These are phyloP conservation scores for Lacanobia wlatinum DNA, from an alignment of 2,888 invertebrate genomes.

Conservation along the genomic window DNA sequence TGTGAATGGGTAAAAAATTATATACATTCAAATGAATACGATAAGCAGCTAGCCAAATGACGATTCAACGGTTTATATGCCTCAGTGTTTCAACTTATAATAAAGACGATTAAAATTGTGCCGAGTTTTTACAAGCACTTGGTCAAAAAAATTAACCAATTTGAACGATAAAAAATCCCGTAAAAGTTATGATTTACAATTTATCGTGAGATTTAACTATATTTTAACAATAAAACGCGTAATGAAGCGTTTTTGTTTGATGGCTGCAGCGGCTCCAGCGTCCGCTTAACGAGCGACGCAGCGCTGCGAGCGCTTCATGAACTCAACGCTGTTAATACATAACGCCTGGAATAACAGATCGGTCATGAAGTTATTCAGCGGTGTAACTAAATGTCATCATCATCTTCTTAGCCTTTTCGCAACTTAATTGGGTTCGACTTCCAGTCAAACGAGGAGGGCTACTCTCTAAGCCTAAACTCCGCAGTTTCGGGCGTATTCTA, in stretches of 20 bases:
- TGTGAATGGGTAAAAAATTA: neutral
- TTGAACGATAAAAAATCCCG: slow-evolving; percentile 26
- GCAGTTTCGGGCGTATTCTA: no score
- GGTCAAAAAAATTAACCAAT: slow-evolving; percentile 24
- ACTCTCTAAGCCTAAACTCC: no score
- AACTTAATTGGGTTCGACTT: no score
- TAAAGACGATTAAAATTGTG: neutral
- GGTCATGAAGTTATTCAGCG: neutral
- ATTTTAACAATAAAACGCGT: slow-evolving; percentile 32
- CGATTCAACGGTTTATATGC: neutral
- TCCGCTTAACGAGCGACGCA: slow-evolving; percentile 15
- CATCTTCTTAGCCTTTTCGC: no score
- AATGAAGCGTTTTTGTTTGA: slow-evolving; percentile 16
- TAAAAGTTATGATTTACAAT: slow-evolving; percentile 37
- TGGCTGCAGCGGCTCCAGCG: neutral
- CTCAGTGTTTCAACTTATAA: neutral
- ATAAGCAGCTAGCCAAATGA: neutral
- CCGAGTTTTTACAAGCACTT: neutral
- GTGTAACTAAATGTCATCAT: neutral
- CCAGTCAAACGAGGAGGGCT: no score
- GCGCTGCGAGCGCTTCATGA: neutral
- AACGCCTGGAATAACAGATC: neutral
- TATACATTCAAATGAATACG: neutral
- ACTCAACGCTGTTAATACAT: slow-evolving; percentile 3
- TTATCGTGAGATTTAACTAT: slow-evolving; percentile 25